Evolutionary conservation across 2,113 vertebrate genomes (phyloP).

Genomic region (Ellobius talpinus): DNA sequence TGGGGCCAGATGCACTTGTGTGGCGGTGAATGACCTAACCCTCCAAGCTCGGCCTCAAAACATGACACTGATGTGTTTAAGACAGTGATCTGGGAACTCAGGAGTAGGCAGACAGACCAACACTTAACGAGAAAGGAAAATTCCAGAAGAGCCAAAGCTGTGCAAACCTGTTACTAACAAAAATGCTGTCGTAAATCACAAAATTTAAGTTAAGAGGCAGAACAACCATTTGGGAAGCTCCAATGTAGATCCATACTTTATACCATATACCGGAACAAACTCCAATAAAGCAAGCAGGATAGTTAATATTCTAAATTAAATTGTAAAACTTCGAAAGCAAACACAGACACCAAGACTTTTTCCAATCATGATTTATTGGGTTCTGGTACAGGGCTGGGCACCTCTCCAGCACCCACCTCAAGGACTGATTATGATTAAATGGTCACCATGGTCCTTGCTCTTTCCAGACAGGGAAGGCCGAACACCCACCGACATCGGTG

Average conservation of each 20-base stretch:
- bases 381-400: not conserved
- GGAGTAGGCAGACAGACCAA: not conserved
- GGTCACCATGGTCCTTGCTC: not conserved
- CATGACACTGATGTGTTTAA: not conserved
- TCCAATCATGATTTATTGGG: not conserved
- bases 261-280: not conserved
- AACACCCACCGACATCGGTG: conserved; percentile 91
- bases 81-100: not conserved
- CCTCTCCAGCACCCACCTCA: not conserved
- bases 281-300: not conserved
- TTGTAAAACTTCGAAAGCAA: not conserved
- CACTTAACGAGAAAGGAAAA: not conserved
- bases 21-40: not conserved
- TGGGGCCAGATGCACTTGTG: not conserved
- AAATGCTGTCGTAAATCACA: not conserved
- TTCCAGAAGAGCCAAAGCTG: not conserved
- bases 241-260: not conserved
- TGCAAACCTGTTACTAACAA: not conserved
- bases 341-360: not conserved
- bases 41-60: not conserved
- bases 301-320: not conserved
- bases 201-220: not conserved
- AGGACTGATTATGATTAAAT: not conserved
- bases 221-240: not conserved
- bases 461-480: not conserved